phyloP scores from a whole-genome alignment of 1,140 invertebrate species.

The Drosophila ambigua region DNA sequence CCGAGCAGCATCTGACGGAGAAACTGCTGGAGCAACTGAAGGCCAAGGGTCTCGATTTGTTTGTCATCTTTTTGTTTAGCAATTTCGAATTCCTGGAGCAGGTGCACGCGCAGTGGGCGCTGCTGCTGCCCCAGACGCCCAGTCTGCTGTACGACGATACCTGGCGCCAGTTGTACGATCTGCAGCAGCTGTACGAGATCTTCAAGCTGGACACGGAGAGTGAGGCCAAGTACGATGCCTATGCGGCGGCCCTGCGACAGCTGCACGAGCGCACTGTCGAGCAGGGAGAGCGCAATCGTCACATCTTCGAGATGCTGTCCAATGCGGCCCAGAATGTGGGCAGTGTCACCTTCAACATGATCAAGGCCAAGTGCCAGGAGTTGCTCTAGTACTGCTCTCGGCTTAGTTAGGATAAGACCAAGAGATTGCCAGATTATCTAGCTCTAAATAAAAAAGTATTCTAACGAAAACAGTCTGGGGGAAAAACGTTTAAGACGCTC shows the following conservation, averaged over 20 bases:
- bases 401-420: too few species aligned
- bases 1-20: conserved; percentile 53
- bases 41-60: conserved; percentile 67
- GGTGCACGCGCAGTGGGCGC: conserved; percentile 63
- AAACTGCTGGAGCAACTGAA: conserved; percentile 57
- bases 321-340: conserved; percentile 75
- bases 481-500: background rate
- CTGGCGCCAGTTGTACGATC: conserved; percentile 50
- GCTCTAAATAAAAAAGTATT: too few species aligned
- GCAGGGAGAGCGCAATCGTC: conserved; percentile 56
- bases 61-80: conserved; percentile 75
- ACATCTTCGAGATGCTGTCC: conserved; percentile 68
- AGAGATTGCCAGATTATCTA: too few species aligned
- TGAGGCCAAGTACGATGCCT: conserved; percentile 63
- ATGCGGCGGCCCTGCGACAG: conserved; percentile 41
- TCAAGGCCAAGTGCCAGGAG: conserved; percentile 72
- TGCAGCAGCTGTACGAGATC: conserved; percentile 64
- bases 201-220: conserved; percentile 76
- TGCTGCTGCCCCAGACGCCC: conserved; percentile 53
- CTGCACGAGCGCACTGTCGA: conserved; percentile 63
- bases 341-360: conserved; percentile 75
- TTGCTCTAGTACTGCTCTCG: conserved; percentile 22
- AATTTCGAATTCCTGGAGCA: conserved; percentile 76
- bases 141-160: conserved; percentile 56
- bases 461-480: too few species aligned